A percentile compares a stretch with the other conserved stretches of the same genome.
Evolutionary conservation across 92 coral and sea anemone genomes (phyloP).

Genomic region (Umimayanthus kanabou): DNA sequence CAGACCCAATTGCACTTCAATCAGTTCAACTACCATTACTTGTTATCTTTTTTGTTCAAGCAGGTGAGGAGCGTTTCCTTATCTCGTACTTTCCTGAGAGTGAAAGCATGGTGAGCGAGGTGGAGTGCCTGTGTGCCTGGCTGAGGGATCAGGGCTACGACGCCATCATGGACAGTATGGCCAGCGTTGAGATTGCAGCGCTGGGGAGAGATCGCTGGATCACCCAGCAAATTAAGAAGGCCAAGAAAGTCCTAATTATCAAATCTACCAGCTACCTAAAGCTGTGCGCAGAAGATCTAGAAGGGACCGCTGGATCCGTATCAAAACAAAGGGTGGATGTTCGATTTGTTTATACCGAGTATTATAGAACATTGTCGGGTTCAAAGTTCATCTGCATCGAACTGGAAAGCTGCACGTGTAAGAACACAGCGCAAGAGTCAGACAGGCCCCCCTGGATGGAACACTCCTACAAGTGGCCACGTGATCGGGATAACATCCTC

Average conservation of each 20-base stretch:
- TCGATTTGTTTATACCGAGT: slow-evolving; percentile 15
- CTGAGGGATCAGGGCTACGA: slow-evolving; percentile 15
- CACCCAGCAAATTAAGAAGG: slow-evolving; percentile 27
- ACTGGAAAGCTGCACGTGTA: background rate
- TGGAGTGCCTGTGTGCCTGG: slow-evolving; percentile 14
- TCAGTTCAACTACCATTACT: too few relatives aligned
- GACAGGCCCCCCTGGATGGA: slow-evolving; percentile 39
- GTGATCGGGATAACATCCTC: slow-evolving; percentile 17
- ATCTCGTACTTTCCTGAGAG: slow-evolving; percentile 32
- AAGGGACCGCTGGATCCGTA: background rate
- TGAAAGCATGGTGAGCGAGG: slow-evolving; percentile 1
- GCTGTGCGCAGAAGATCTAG: slow-evolving; percentile 6
- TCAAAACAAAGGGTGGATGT: slow-evolving; percentile 20
- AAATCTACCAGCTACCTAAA: background rate
- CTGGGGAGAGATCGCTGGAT: slow-evolving; percentile 35
- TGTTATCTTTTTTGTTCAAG: background rate
- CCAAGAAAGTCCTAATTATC: slow-evolving; percentile 21
- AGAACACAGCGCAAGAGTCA: background rate
- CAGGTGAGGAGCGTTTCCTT: slow-evolving; percentile 10
- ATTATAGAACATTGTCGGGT: slow-evolving; percentile 11
- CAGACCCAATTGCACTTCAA: too few relatives aligned
- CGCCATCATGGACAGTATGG: slow-evolving; percentile 14
- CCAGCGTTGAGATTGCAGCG: slow-evolving; percentile 13
- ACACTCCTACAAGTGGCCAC: slow-evolving; percentile 5
- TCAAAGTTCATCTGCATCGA: slow-evolving; percentile 31